Percentiles rank a stretch among this genome's conserved stretches.
Conservation (phyloP, 1,140 invertebrate genomes). For the Lucilia cuprina region DNA sequence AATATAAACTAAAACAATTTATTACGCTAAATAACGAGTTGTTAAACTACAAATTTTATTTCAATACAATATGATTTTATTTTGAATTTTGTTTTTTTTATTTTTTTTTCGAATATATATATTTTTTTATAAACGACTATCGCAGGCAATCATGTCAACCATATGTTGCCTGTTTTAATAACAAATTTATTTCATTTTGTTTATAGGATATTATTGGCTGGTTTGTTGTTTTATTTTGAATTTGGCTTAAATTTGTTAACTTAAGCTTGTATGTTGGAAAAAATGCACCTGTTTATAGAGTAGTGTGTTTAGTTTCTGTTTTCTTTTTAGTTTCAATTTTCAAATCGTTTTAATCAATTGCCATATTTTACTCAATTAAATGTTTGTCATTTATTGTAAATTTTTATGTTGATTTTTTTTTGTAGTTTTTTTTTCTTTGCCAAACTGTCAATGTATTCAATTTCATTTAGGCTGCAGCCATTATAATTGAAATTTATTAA, state of each 20-base stretch:
- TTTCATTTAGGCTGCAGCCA: neutral
- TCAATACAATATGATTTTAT: neutral
- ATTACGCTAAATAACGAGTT: neutral
- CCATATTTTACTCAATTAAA: slow-evolving; percentile 11
- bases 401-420: slow-evolving; percentile 4
- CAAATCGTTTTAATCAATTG: slow-evolving; percentile 10
- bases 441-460: neutral
- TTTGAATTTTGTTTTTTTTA: too few species aligned
- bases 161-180: neutral
- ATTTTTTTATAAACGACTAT: neutral
- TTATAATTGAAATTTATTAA: slow-evolving; percentile 9
- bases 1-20: neutral
- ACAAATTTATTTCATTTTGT: slow-evolving; percentile 11
- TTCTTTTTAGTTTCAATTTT: neutral
- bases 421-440: neutral
- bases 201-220: neutral
- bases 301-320: neutral
- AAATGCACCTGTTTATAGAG: neutral
- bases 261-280: neutral
- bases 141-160: neutral
- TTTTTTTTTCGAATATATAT: too few species aligned
- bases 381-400: neutral
- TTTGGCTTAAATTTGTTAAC: neutral
- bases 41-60: too few species aligned
- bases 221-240: neutral